Evolutionary conservation across 2,797 vertebrate species (phyloP).

Genomic region (Thunnus albacares): DNA sequence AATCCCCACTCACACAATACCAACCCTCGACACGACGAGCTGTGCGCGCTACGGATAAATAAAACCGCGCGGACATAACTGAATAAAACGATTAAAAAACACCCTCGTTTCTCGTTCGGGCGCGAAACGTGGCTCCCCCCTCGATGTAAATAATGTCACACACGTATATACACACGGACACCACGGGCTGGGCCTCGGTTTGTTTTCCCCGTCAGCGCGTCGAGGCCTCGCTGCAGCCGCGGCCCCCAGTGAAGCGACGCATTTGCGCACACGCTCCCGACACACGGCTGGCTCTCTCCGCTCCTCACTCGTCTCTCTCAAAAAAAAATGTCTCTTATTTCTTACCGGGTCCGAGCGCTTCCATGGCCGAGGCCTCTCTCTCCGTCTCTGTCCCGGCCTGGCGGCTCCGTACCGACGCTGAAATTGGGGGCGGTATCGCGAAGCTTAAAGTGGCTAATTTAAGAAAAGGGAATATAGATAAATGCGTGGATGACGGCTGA

Average conservation of each 20-base stretch:
- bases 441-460: constrained; percentile 89
- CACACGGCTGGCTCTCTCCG: constrained; percentile 58
- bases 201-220: constrained; percentile 73
- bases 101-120: not conserved
- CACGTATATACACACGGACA: not conserved
- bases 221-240: constrained; percentile 86
- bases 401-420: constrained; percentile 92
- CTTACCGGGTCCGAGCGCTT: constrained; percentile 98
- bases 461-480: constrained; percentile 85
- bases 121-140: not conserved
- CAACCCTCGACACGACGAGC: constrained; percentile 70
- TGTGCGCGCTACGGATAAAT: constrained; percentile 57
- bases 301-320: constrained; percentile 2
- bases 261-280: constrained; percentile 66
- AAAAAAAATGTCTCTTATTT: not conserved
- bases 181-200: constrained; percentile 74
- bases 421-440: constrained; percentile 93
- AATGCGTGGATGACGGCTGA: constrained; percentile 77
- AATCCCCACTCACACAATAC: constrained; percentile 85
- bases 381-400: constrained; percentile 93
- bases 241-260: constrained; percentile 83
- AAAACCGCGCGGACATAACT: constrained; percentile 44
- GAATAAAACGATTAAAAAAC: constrained; percentile 13
- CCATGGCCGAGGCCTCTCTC: constrained; percentile 95
- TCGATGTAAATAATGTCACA: constrained; percentile 37